Percentiles rank a stretch among this genome's conserved stretches.
phyloP scores from a whole-genome alignment of 92 coral and sea anemone species.

The Parazoanthus darwini region DNA sequence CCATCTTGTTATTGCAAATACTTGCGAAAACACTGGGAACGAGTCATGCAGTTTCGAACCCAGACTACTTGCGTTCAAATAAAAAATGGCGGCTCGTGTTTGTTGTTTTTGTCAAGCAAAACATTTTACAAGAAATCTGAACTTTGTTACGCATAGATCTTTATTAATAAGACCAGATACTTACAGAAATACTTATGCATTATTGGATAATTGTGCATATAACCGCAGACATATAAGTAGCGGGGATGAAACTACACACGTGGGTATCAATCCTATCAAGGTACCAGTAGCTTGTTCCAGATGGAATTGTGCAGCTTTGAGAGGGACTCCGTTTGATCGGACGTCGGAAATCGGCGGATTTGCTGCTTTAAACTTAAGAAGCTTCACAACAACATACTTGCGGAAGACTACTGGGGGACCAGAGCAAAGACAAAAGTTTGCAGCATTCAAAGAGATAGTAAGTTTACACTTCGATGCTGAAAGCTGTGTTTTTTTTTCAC shows the following conservation, averaged over 20 bases:
- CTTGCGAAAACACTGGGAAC: slow-evolving; percentile 15
- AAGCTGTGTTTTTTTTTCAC: too few species aligned
- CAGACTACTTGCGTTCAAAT: background rate
- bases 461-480: background rate
- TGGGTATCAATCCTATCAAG: background rate
- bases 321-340: background rate
- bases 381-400: background rate
- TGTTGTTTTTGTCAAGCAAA: slow-evolving; percentile 15
- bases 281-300: background rate
- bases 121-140: slow-evolving; percentile 9
- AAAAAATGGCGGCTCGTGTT: slow-evolving; percentile 31
- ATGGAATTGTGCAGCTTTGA: background rate
- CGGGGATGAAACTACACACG: background rate
- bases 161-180: background rate
- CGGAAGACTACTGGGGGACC: background rate
- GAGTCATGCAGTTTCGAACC: background rate
- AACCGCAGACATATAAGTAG: background rate
- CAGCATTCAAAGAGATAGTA: slow-evolving; percentile 34
- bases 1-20: slow-evolving; percentile 63
- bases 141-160: background rate
- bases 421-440: background rate
- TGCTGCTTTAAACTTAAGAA: slow-evolving; percentile 3
- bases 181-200: background rate
- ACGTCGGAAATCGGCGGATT: background rate
- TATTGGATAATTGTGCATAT: background rate